Base-by-base conservation (phyloP, 1,140 invertebrate genomes). In the Triops cancriformis region DNA sequence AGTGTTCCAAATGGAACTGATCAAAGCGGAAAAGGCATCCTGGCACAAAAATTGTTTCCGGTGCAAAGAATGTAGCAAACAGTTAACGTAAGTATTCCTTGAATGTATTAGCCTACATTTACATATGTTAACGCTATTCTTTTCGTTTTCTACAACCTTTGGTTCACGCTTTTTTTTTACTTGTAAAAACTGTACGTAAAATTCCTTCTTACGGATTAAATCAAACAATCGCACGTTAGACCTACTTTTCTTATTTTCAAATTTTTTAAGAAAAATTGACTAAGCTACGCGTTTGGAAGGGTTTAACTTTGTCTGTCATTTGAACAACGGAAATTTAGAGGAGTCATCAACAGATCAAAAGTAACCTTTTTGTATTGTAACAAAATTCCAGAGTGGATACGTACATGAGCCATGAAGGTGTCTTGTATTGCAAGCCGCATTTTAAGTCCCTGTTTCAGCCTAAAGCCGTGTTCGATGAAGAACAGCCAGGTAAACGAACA, bases 21-120 rank as follows among this genome's bases (percentile, higher is more conserved):
- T 95, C 78, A 95, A 95, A 85, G 93, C 93, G 1, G 94, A 95
- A 84, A 91, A 90, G 81, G 85, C 89, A 31, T 88, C 93, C 74
- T 97, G 93, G 90, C 95, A 97, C 84, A 96, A 94, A 84, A 92
- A 93, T 83, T 97, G 95, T 85, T 95, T 97, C 87, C 87, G 93
- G 80, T 97, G 95, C 82, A 88, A 89, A 73, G 91, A 95, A 83
- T 97, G 95, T 84, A 91, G 90, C 82, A 96, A 95, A 85, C 91
- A 92, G 82, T 87, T 97, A 76, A 95, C 90, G 93, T 94, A 83
- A 89, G 89, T 87, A 72, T 72, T n/a, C 9, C 18, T 81, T 37
- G 23, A 45, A 26, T 26, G 23, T 80, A 37, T 42, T 9, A 12
- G 23, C 43, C 12, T 41, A 31, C 37, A 31, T 42, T 42, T 79